Conservation (phyloP, 1,140 invertebrate genomes). For the Plodia interpunctella region DNA sequence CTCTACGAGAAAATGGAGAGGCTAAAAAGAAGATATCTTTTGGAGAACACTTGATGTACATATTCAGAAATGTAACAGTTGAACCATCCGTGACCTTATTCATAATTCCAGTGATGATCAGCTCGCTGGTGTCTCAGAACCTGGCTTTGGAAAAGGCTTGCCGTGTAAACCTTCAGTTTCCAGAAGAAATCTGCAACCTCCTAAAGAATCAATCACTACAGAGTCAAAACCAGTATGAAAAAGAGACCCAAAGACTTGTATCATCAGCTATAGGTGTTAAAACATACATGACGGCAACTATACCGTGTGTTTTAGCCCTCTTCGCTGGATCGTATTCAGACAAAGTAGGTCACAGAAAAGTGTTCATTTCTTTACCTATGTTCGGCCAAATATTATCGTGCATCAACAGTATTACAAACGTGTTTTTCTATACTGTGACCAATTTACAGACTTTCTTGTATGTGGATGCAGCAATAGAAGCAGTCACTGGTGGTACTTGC, state of each 20-base stretch:
- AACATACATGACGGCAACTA: slow-evolving; percentile 22
- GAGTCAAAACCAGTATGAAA: slow-evolving; percentile 23
- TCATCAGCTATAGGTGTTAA: slow-evolving; percentile 15
- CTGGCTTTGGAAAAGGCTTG: slow-evolving; percentile 27
- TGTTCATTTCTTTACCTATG: slow-evolving; percentile 45
- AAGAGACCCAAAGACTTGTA: slow-evolving; percentile 19
- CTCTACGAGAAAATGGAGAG: not conserved
- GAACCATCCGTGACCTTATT: slow-evolving; percentile 84
- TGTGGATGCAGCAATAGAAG: slow-evolving; percentile 59
- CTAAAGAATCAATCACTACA: slow-evolving; percentile 18
- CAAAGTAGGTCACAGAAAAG: slow-evolving; percentile 10
- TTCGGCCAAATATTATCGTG: slow-evolving; percentile 34
- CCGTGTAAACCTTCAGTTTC: slow-evolving; percentile 22
- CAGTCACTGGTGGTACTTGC: slow-evolving; percentile 62
- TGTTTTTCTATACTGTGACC: slow-evolving; percentile 58
- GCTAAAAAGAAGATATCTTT: not conserved
- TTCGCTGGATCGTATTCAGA: slow-evolving; percentile 63
- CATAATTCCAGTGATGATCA: slow-evolving; percentile 83
- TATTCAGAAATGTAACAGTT: slow-evolving; percentile 79
- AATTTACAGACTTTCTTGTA: slow-evolving; percentile 56
- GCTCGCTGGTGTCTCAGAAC: slow-evolving; percentile 38
- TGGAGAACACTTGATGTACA: not conserved
- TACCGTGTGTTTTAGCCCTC: slow-evolving; percentile 79
- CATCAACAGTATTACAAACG: slow-evolving; percentile 18
- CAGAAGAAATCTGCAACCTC: slow-evolving; percentile 23